Conservation (phyloP, 2,888 invertebrate species). For the Argyresthia albistria region DNA sequence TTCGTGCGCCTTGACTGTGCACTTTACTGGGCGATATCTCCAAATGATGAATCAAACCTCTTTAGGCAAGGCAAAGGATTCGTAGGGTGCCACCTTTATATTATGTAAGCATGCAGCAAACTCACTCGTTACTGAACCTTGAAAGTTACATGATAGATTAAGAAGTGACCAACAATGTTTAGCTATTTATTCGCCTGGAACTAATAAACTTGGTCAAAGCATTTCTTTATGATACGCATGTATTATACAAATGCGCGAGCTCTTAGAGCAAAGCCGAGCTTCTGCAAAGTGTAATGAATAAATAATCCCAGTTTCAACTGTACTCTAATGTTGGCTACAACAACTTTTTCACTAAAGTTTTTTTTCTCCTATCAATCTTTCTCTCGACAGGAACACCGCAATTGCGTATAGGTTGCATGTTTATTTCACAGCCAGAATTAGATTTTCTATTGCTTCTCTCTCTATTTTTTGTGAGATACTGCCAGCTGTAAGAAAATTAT, state of each 20-base stretch:
- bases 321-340: not conserved
- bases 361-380: conserved; percentile 14
- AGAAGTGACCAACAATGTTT: not conserved
- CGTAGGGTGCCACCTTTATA: too few relatives aligned
- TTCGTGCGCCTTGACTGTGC: too few relatives aligned
- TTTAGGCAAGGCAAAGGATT: too few relatives aligned
- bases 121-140: too few relatives aligned
- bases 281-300: too few relatives aligned
- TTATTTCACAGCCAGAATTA: conserved; percentile 26
- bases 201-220: not conserved
- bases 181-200: not conserved
- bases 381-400: conserved; percentile 2
- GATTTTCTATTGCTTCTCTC: conserved; percentile 26
- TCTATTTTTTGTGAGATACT: not conserved
- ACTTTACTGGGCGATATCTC: too few relatives aligned
- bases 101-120: too few relatives aligned
- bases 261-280: too few relatives aligned
- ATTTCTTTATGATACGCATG: too few relatives aligned
- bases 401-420: conserved; percentile 4
- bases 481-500: not conserved
- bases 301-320: too few relatives aligned
- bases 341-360: not conserved
- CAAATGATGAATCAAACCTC: too few relatives aligned
- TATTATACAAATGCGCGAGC: not conserved
- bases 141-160: too few relatives aligned